Percentiles rank a stretch among this genome's conserved stretches.
These are phyloP conservation scores for Branchipolynoe longqiensis DNA, from an alignment of 2,888 invertebrate species.

Conservation along the genomic window DNA sequence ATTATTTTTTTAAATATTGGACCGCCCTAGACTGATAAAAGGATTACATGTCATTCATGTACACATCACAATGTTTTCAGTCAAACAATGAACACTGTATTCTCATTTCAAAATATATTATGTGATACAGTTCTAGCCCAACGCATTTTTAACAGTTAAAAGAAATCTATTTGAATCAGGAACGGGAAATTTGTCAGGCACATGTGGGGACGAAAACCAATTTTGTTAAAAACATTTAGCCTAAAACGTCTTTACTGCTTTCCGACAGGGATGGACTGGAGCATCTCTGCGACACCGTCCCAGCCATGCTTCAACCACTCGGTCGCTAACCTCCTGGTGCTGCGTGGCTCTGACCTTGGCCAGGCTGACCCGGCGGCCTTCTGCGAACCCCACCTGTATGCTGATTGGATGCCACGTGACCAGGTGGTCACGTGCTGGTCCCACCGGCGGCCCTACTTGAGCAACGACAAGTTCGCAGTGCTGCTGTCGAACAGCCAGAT, in stretches of 20 bases:
- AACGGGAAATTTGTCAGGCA: too few relatives aligned
- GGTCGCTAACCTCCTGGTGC: slow-evolving; percentile 75
- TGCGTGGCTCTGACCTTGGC: slow-evolving; percentile 75
- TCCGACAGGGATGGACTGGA: slow-evolving; percentile 79
- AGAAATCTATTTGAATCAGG: too few relatives aligned
- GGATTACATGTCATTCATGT: too few relatives aligned
- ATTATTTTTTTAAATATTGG: too few relatives aligned
- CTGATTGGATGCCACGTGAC: slow-evolving; percentile 75
- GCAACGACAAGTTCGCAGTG: slow-evolving; percentile 79
- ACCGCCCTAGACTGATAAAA: too few relatives aligned
- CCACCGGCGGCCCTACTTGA: slow-evolving; percentile 75
- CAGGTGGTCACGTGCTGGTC: slow-evolving; percentile 66
- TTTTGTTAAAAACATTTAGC: too few relatives aligned
- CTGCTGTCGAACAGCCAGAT: slow-evolving; percentile 80
- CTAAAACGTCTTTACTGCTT: not conserved
- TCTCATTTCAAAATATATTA: too few relatives aligned
- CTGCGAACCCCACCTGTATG: slow-evolving; percentile 74
- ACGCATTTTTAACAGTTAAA: too few relatives aligned
- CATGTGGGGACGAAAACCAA: too few relatives aligned
- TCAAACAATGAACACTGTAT: too few relatives aligned
- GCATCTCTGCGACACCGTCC: slow-evolving; percentile 67
- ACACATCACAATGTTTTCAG: too few relatives aligned
- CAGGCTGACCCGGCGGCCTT: slow-evolving; percentile 72
- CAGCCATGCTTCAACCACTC: slow-evolving; percentile 73
- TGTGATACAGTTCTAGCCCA: too few relatives aligned